Conservation (phyloP, 2,797 vertebrate genomes). For the Rhinophrynus dorsalis region DNA sequence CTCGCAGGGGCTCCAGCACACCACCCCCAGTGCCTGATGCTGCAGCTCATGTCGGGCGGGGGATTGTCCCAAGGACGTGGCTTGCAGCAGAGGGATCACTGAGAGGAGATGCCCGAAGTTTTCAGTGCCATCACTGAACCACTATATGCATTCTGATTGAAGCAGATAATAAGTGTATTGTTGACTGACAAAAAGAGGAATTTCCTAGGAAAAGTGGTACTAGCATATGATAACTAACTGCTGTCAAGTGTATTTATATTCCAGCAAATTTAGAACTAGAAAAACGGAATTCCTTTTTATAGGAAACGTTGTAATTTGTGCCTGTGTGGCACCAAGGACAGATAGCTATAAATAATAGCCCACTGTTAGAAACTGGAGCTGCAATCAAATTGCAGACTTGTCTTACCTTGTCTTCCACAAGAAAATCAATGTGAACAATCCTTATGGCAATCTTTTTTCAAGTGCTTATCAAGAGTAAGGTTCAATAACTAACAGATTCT, state of each 20-base stretch:
- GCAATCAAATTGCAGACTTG: conserved; percentile 28
- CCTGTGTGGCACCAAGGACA: conserved; percentile 19
- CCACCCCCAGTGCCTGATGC: too few relatives aligned
- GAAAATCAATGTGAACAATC: conserved; percentile 51
- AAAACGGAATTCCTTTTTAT: conserved; percentile 23
- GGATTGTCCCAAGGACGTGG: too few relatives aligned
- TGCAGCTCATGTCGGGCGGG: too few relatives aligned
- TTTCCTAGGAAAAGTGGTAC: too few relatives aligned
- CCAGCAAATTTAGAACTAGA: conserved; percentile 10
- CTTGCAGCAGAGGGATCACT: too few relatives aligned
- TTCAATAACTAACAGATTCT: conserved; percentile 45
- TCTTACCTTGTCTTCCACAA: conserved; percentile 32
- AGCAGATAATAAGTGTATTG: neutral
- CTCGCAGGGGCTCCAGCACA: too few relatives aligned
- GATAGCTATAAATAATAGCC: conserved; percentile 26
- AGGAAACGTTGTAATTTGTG: conserved; percentile 26
- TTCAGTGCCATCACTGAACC: too few relatives aligned
- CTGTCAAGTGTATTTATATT: conserved; percentile 8
- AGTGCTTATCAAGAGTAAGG: conserved; percentile 45
- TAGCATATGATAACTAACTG: neutral
- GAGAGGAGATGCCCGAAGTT: too few relatives aligned
- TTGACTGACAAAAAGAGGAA: too few relatives aligned
- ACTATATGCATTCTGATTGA: neutral
- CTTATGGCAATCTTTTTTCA: conserved; percentile 42
- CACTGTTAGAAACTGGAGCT: conserved; percentile 27